Base-by-base conservation (phyloP, 2,797 vertebrate species). In the Odontamblyopus rebecca region DNA sequence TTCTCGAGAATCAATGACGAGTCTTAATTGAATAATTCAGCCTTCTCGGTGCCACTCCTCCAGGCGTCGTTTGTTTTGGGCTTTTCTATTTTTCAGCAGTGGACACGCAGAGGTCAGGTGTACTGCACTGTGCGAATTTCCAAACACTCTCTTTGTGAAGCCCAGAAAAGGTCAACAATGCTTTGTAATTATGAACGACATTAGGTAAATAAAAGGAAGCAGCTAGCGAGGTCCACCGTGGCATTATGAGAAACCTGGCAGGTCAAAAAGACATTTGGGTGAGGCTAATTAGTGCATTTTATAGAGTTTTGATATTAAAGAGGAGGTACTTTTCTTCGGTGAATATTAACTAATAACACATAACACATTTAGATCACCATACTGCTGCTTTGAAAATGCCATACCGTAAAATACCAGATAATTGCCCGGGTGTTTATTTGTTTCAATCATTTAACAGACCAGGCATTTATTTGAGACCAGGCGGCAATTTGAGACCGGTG, bases 131-230 rank as follows among this genome's bases (percentile, higher is more conserved):
- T 30, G 30, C 75, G 78, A 81, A 86, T 82, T 71, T 75, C 12
- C 75, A 89, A 82, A 74, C 69, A 73, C 56, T 63, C 26, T 54
- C 23, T 44, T 67, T 80, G 66, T 83, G 71, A 87, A 63, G 66
- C 0, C 3, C 73, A 83, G 85, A 38, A 69, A 75, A 82, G 88
- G 90, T 92, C 88, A 87, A 60, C 70, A 82, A 90, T 85, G 76
- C 80, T 73, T 81, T 85, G 88, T 92, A 93, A 94, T 91, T 93
- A 89, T 72, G 71, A 86, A 85, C 81, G 89, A 90, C 82, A 76
- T 92, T 87, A 93, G 88, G 89, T 61, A 61, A 61, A 61, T 61
- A 57, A 57, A 57, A 57, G 4, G 23, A 32, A 61, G 29, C 29
- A 3, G 59, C 27, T 18, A 71, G 70, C 50, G 65, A 57, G 78